These are phyloP conservation scores for Pristionchus mayeri DNA, from an alignment of 2,888 invertebrate genomes.

Conservation along the genomic window DNA sequence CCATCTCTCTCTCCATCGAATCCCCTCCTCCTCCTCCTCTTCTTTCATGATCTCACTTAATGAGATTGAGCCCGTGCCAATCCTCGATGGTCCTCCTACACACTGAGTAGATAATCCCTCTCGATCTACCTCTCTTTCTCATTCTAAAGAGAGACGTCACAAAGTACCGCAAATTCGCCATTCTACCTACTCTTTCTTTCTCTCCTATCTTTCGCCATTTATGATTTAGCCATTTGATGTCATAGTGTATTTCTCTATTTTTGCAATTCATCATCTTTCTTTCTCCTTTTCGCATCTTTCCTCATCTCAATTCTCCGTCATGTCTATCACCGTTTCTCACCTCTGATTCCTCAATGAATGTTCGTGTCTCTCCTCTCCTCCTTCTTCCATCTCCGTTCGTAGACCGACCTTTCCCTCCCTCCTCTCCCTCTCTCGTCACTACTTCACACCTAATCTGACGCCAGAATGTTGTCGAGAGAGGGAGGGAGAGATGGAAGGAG, in stretches of 20 bases:
- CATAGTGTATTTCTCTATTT: neutral
- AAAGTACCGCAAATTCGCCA: neutral
- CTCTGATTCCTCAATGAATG: neutral
- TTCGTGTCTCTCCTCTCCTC: constrained; percentile 21
- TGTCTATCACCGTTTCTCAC: neutral
- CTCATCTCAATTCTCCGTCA: neutral
- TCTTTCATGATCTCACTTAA: constrained; percentile 3
- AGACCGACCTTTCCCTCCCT: too few species aligned
- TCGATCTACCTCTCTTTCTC: neutral
- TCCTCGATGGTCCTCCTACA: constrained; percentile 5
- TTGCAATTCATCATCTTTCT: neutral
- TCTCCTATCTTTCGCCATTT: neutral
- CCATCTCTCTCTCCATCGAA: neutral
- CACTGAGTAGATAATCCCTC: neutral
- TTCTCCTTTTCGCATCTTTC: neutral
- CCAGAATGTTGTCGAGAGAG: constrained; percentile 8
- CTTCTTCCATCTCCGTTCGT: neutral
- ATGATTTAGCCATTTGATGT: neutral
- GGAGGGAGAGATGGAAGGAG: too few species aligned
- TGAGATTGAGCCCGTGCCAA: neutral
- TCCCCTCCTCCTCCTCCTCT: neutral
- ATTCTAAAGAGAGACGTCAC: neutral
- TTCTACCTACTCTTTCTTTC: neutral
- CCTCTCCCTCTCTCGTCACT: constrained; percentile 15
- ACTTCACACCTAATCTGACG: constrained; percentile 22